phyloP scores from a whole-genome alignment of 2,888 invertebrate genomes.

The Lasius fuliginosus region DNA sequence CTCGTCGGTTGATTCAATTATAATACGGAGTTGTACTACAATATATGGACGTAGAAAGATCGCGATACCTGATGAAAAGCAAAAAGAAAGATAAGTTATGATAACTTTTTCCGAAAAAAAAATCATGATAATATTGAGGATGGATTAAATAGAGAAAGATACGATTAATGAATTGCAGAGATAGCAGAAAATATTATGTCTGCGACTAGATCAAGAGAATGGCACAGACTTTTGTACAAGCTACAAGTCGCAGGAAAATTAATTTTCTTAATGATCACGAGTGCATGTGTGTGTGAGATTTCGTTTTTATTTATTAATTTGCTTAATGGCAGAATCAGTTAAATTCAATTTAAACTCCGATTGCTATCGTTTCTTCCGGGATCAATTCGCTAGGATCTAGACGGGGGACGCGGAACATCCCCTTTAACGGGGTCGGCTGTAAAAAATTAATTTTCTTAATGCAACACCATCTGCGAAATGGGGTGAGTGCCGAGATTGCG shows the following conservation, averaged over 20 bases:
- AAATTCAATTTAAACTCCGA: slow-evolving; percentile 63
- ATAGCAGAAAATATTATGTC: not conserved
- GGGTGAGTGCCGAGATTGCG: slow-evolving; percentile 72
- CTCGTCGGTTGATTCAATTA: slow-evolving; percentile 34
- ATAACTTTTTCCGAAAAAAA: not conserved
- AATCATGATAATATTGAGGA: not conserved
- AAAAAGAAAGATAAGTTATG: not conserved
- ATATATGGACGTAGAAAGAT: not conserved
- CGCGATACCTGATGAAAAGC: not conserved
- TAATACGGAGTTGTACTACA: not conserved
- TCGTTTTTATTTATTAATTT: slow-evolving; percentile 73
- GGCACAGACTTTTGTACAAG: not conserved
- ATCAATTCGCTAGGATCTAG: slow-evolving; percentile 61
- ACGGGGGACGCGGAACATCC: slow-evolving; percentile 56
- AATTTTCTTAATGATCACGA: slow-evolving; percentile 82
- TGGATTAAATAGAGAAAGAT: not conserved
- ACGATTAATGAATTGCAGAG: not conserved
- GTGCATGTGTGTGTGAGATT: slow-evolving; percentile 62
- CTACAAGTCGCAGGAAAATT: slow-evolving; percentile 77
- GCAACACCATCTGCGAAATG: slow-evolving; percentile 74
- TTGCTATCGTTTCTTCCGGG: slow-evolving; percentile 62
- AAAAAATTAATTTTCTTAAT: slow-evolving; percentile 76
- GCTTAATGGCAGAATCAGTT: slow-evolving; percentile 70
- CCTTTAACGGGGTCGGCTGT: slow-evolving; percentile 42
- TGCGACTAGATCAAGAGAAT: not conserved